A percentile compares a stretch with the other conserved stretches of the same genome.
phyloP scores from a whole-genome alignment of 2,888 invertebrate species.

The Parnassius apollo region DNA sequence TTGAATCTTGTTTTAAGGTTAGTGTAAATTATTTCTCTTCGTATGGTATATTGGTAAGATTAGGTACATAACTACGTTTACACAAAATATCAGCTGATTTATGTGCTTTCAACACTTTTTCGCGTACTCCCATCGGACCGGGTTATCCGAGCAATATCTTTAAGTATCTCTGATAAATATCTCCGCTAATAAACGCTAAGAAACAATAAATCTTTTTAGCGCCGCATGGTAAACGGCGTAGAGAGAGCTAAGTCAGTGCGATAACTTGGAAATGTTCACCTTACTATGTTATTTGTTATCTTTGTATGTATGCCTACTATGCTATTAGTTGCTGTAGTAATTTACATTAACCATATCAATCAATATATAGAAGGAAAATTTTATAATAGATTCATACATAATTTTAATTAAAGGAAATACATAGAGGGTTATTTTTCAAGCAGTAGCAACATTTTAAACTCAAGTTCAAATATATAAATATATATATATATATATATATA shows the following conservation, averaged over 20 bases:
- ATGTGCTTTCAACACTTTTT: constrained; percentile 47
- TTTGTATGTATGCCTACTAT: neutral
- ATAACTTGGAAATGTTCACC: constrained; percentile 9
- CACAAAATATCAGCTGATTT: constrained; percentile 50
- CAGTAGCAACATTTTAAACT: too few species aligned
- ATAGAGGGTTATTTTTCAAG: too few species aligned
- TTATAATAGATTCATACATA: too few species aligned
- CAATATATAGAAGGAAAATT: too few species aligned
- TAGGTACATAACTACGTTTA: constrained; percentile 32
- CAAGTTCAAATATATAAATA: too few species aligned
- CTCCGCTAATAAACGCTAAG: constrained; percentile 74
- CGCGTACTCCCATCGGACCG: constrained; percentile 42
- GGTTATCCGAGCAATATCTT: constrained; percentile 61
- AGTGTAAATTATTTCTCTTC: constrained; percentile 16
- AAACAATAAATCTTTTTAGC: constrained; percentile 68
- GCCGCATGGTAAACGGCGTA: constrained; percentile 36
- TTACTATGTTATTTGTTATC: neutral
- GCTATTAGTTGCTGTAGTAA: too few species aligned
- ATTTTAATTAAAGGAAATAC: too few species aligned
- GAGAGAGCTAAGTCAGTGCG: constrained; percentile 35
- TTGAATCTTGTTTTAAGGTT: constrained; percentile 1
- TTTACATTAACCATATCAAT: too few species aligned
- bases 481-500: too few species aligned
- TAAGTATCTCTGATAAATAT: constrained; percentile 73
- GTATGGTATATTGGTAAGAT: constrained; percentile 45